Base-by-base conservation (phyloP, 2,113 vertebrate genomes). In the Damaliscus lunatus region DNA sequence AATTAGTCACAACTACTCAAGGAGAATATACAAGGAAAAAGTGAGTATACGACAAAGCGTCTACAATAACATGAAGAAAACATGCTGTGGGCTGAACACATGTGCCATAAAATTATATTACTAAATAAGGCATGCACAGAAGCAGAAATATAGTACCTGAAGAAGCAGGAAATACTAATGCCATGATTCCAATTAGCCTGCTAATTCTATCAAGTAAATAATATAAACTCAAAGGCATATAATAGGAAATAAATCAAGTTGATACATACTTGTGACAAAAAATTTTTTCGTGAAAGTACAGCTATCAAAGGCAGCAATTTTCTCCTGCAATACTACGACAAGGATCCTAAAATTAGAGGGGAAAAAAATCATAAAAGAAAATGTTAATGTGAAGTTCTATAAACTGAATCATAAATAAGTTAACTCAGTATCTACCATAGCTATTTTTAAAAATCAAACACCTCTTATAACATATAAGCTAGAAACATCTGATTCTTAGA, bases 231-330 rank as follows among this genome's bases (percentile, higher is more conserved):
- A 96, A 96, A 97, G 17, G 52, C 16, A 88, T 60, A 95, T 33
- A 7, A 92, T 6, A 95, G 13, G 19, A 80, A 53, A 88, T 14
- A 81, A 96, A 95, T 95, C 88, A 2, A 59, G 13, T 2, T 71
- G 62, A 84, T 98, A 99, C 99, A 86, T 99, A 99, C 99, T 99
- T 99, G 99, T 99, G 48, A 99, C 99, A 98, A 99, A 99, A 99
- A 99, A 99, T 83, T 99, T 99, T 98, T 99, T 99, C 48, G 99
- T 99, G 98, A 99, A 99, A 31, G 99, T 99, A 98, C 99, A 99
- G 99, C 99, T 99, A 99, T 99, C 99, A 83, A 99, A 99, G 53
- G 99, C 99, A 6, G 99, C 99, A 0, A 99, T 99, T 99, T 99
- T 99, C 98, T 99, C 99, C 91, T 99, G 99, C 50, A 99, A 99